A percentile compares a stretch with the other conserved stretches of the same genome.
Evolutionary conservation across 1,140 invertebrate species (phyloP).

Genomic region (Bombus turneri): DNA sequence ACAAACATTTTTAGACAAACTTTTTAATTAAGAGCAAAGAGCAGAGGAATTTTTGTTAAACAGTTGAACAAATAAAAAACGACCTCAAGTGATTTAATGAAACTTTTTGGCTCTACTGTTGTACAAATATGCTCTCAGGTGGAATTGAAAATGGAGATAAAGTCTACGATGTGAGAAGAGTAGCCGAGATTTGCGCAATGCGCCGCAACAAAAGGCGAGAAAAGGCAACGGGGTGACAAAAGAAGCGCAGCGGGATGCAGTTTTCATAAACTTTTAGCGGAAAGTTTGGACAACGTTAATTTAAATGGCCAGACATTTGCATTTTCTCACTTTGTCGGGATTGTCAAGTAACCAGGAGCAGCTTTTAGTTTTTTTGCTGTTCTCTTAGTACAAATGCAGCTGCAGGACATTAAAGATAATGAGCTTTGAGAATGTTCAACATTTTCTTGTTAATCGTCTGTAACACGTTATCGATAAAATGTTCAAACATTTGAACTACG

Average conservation of each 20-base stretch:
- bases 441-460: too few relatives aligned
- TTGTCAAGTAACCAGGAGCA: neutral
- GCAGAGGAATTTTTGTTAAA: neutral
- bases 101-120: neutral
- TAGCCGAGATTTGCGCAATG: neutral
- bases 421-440: too few relatives aligned
- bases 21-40: neutral
- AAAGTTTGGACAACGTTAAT: neutral
- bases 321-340: neutral
- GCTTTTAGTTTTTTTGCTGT: neutral
- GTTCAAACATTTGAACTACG: too few relatives aligned
- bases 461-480: too few relatives aligned
- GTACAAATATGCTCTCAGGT: too few relatives aligned
- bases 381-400: neutral
- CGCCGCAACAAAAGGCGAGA: neutral
- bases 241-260: neutral
- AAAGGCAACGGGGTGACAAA: neutral
- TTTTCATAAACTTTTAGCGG: neutral
- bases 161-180: neutral
- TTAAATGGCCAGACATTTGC: neutral
- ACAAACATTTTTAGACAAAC: neutral
- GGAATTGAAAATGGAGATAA: neutral
- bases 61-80: neutral
- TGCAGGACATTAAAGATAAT: neutral
- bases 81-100: neutral